A percentile compares a stretch with the other conserved stretches of the same genome.
Evolutionary conservation across 1,140 invertebrate species (phyloP).

Genomic region (Lithobius niger): DNA sequence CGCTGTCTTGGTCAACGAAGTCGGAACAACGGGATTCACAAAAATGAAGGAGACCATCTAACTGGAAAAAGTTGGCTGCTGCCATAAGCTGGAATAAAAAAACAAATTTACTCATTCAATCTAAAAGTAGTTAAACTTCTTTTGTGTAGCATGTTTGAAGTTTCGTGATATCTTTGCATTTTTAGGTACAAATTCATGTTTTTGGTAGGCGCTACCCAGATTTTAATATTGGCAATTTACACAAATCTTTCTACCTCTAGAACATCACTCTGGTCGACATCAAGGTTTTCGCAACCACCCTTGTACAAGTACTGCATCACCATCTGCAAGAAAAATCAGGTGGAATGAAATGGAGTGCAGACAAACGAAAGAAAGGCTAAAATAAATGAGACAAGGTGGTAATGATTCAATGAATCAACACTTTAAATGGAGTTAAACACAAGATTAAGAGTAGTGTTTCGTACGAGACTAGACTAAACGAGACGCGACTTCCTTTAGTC

Average conservation of each 20-base stretch:
- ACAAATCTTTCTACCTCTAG: constrained; percentile 40
- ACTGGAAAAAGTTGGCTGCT: constrained; percentile 79
- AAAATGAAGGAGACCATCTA: constrained; percentile 66
- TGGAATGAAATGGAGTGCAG: too few species aligned
- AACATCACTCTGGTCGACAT: constrained; percentile 63
- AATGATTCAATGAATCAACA: too few species aligned
- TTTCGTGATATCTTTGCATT: too few species aligned
- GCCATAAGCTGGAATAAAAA: constrained; percentile 50
- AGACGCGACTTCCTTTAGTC: too few species aligned
- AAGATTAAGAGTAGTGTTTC: too few species aligned
- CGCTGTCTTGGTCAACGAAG: constrained; percentile 71
- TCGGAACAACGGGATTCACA: constrained; percentile 72
- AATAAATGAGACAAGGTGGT: too few species aligned
- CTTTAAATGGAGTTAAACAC: too few species aligned
- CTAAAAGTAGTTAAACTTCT: not conserved
- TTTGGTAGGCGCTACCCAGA: too few species aligned
- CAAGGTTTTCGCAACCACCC: constrained; percentile 54
- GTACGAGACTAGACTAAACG: too few species aligned
- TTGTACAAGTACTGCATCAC: constrained; percentile 89
- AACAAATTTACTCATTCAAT: not conserved
- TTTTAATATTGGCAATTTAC: not conserved
- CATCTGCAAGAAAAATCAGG: constrained; percentile 44
- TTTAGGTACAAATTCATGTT: too few species aligned
- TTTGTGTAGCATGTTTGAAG: not conserved
- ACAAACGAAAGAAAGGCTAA: too few species aligned